Evolutionary conservation across 2,888 invertebrate genomes (phyloP).

Genomic region (Hoplodrina blanda): DNA sequence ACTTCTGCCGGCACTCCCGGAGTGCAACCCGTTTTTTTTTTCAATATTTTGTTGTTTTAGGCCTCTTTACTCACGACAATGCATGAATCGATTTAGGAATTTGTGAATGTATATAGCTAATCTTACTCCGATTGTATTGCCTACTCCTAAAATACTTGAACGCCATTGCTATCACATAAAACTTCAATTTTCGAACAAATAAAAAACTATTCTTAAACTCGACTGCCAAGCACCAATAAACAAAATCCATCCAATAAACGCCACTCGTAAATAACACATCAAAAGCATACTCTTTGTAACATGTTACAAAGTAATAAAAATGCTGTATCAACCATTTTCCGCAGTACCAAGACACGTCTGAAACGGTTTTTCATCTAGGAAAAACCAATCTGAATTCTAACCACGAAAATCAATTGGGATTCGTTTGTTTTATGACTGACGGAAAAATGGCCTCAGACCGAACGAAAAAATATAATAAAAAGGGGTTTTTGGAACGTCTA

Average conservation of each 20-base stretch:
- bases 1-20: no score
- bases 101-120: no score
- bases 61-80: no score
- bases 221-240: slow-evolving; percentile 36
- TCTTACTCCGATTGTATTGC: no score
- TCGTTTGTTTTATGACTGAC: slow-evolving; percentile 34
- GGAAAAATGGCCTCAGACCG: slow-evolving; percentile 25
- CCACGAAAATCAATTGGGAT: slow-evolving; percentile 56
- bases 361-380: slow-evolving; percentile 44
- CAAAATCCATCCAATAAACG: slow-evolving; percentile 41
- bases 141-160: not conserved
- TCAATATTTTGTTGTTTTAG: no score
- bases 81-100: no score
- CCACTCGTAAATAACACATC: slow-evolving; percentile 42
- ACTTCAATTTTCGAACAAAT: not conserved
- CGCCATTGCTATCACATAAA: slow-evolving; percentile 1
- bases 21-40: no score
- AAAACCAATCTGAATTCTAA: slow-evolving; percentile 54
- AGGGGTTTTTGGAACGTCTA: not conserved
- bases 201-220: slow-evolving; percentile 12
- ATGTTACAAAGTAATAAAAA: slow-evolving; percentile 42
- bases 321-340: slow-evolving; percentile 29
- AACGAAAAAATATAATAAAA: slow-evolving; percentile 32
- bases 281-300: slow-evolving; percentile 34
- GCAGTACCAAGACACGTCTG: slow-evolving; percentile 17